Percentiles rank a stretch among this genome's conserved stretches.
Evolutionary conservation across 2,113 vertebrate species (phyloP).

Genomic region (Corythoichthys haematopterus): DNA sequence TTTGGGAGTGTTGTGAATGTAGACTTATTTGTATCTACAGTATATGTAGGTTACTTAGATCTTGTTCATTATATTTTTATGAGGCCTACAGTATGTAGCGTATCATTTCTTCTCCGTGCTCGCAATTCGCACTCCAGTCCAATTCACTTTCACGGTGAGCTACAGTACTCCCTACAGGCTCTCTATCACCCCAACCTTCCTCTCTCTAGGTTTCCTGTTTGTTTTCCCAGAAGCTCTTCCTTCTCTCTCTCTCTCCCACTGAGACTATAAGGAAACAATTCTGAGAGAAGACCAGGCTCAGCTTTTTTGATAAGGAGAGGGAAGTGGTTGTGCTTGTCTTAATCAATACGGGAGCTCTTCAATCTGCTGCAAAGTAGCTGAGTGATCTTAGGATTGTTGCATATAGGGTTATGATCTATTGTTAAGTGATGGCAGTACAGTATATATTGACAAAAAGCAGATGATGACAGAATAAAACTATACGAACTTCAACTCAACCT

Average conservation of each 20-base stretch:
- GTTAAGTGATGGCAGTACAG: conserved; percentile 50
- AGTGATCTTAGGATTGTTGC: conserved; percentile 46
- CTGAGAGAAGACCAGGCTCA: conserved; percentile 38
- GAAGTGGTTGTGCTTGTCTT: conserved; percentile 31
- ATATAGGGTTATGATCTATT: conserved; percentile 44
- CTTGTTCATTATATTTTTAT: conserved; percentile 71
- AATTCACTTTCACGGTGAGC: conserved; percentile 47
- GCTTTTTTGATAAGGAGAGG: conserved; percentile 32
- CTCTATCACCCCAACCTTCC: conserved; percentile 60
- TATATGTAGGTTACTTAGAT: conserved; percentile 40
- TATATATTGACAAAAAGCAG: conserved; percentile 53
- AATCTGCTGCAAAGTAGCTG: conserved; percentile 50
- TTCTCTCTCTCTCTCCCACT: conserved; percentile 44
- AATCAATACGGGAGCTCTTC: conserved; percentile 59
- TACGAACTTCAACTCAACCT: conserved; percentile 13
- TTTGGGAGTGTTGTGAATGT: not conserved
- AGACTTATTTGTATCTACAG: conserved; percentile 9
- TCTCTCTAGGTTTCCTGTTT: conserved; percentile 64
- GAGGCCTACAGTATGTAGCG: conserved; percentile 63
- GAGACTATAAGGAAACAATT: conserved; percentile 54
- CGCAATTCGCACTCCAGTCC: conserved; percentile 45
- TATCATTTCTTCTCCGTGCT: conserved; percentile 27
- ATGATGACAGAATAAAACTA: conserved; percentile 14
- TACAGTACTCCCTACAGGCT: conserved; percentile 49
- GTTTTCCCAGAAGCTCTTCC: conserved; percentile 71